phyloP scores from a whole-genome alignment of 2,797 vertebrate genomes.

The Lepilemur septentrionalis region DNA sequence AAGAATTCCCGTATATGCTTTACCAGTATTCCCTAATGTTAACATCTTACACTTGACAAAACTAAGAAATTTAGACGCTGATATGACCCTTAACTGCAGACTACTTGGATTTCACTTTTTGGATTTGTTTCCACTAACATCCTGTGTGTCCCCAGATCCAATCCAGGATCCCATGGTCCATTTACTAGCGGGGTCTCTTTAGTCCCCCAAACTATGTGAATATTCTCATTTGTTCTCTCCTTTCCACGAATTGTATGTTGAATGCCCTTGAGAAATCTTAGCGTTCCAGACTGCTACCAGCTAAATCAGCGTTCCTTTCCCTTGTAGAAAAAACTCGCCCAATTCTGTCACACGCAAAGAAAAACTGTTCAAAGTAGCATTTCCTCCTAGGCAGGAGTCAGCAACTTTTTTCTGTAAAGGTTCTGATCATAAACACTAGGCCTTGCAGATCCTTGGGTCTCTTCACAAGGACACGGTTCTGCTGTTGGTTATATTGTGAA shows the following conservation, averaged over 20 bases:
- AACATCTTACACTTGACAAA: background rate
- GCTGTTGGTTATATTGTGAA: too few relatives aligned
- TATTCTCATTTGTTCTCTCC: background rate
- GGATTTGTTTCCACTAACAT: background rate
- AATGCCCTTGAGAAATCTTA: background rate
- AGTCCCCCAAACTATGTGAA: background rate
- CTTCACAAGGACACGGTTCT: background rate
- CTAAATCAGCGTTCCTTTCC: background rate
- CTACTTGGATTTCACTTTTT: background rate
- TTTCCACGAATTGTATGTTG: background rate
- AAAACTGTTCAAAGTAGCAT: background rate
- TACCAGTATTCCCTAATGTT: background rate
- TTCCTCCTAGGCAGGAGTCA: background rate
- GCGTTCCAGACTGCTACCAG: background rate
- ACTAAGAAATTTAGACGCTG: background rate
- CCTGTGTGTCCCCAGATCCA: background rate
- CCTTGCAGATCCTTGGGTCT: background rate
- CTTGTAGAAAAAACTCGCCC: background rate
- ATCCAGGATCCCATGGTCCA: background rate
- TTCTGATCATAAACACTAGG: background rate
- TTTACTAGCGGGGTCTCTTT: background rate
- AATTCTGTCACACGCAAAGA: background rate
- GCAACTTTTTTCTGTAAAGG: background rate
- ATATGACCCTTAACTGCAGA: background rate
- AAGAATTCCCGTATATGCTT: background rate